These are phyloP conservation scores for Drosophila bocqueti DNA, from an alignment of 1,140 invertebrate species.

Conservation along the genomic window DNA sequence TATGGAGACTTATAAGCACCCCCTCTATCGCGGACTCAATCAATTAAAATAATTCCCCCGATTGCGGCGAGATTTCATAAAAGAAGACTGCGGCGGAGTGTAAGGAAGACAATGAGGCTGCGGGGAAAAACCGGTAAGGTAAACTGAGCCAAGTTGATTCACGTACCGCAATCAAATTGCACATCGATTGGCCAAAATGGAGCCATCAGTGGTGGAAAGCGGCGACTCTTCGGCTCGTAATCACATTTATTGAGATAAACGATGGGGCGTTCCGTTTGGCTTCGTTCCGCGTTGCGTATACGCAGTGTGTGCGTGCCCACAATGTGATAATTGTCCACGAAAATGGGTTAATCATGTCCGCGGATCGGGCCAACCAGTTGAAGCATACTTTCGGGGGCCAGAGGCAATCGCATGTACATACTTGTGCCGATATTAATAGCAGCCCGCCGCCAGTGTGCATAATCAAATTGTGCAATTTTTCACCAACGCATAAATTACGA, in stretches of 20 bases:
- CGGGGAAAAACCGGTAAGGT: conserved; percentile 42
- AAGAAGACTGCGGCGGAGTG: conserved; percentile 32
- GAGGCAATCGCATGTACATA: conserved; percentile 5
- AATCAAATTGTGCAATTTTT: conserved; percentile 33
- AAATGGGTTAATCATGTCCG: conserved; percentile 51
- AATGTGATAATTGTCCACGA: conserved; percentile 54
- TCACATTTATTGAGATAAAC: conserved; percentile 64
- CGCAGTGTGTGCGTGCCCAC: conserved; percentile 39
- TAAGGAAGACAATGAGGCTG: conserved; percentile 59
- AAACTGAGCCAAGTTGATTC: conserved; percentile 46
- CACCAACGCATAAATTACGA: conserved; percentile 44
- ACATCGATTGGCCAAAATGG: conserved; percentile 72
- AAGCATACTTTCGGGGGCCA: conserved; percentile 31
- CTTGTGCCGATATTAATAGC: conserved; percentile 12
- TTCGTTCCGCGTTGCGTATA: conserved; percentile 48
- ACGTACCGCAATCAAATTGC: conserved; percentile 71
- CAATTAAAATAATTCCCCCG: conserved; percentile 82
- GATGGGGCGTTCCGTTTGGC: conserved; percentile 48
- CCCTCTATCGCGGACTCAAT: conserved; percentile 47
- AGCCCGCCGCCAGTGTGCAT: background rate
- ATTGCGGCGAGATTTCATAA: conserved; percentile 61
- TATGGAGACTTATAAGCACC: conserved; percentile 2
- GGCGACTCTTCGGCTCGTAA: conserved; percentile 42
- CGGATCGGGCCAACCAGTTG: conserved; percentile 1
- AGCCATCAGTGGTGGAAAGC: conserved; percentile 70